These are phyloP conservation scores for Solenodon paradoxus DNA, from an alignment of 2,113 vertebrate genomes.

Conservation along the genomic window DNA sequence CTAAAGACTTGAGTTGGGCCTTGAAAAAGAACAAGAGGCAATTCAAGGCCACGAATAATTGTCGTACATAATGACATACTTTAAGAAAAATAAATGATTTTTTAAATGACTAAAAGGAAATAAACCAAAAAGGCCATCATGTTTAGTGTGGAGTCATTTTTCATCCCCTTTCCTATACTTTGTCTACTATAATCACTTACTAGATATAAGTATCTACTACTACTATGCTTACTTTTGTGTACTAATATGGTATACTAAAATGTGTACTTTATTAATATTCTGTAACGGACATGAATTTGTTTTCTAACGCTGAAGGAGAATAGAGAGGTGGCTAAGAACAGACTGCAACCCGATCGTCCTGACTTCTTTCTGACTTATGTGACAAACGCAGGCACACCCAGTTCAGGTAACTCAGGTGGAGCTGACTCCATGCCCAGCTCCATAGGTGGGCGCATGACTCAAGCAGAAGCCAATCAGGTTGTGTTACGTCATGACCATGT, in stretches of 20 bases:
- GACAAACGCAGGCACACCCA: not conserved
- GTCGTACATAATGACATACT: not conserved
- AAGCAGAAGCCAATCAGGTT: not conserved
- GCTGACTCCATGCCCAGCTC: not conserved
- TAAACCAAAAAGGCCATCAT: not conserved
- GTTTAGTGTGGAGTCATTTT: not conserved
- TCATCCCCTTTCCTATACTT: not conserved
- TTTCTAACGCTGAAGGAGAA: not conserved
- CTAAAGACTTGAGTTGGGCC: not conserved
- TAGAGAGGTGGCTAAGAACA: not conserved
- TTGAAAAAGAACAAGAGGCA: not conserved
- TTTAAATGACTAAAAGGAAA: not conserved
- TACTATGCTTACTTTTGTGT: not conserved
- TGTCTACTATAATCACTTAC: not conserved
- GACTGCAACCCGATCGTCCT: not conserved
- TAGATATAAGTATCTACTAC: not conserved
- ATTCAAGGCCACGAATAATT: not conserved
- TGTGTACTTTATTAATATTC: not conserved
- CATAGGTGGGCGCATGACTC: not conserved
- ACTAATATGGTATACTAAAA: too few relatives aligned
- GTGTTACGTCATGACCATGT: not conserved
- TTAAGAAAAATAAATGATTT: not conserved
- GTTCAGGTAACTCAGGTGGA: not conserved
- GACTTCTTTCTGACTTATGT: not conserved
- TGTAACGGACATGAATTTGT: not conserved